These are phyloP conservation scores for Drosophila cyrtoloma DNA, from an alignment of 2,888 invertebrate genomes.

Conservation along the genomic window DNA sequence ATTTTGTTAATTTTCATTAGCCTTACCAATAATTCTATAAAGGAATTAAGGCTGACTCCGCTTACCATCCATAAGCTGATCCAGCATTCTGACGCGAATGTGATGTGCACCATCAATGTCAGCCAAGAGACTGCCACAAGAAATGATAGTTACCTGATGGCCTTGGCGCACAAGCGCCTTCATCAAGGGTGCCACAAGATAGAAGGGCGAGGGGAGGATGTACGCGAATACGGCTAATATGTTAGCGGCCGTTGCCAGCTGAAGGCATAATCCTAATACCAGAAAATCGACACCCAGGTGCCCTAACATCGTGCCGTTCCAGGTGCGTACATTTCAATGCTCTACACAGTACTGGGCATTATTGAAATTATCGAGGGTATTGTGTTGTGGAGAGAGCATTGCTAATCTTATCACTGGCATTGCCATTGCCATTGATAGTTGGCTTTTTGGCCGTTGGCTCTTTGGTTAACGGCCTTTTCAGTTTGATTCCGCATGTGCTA, in stretches of 20 bases:
- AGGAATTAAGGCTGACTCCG: neutral
- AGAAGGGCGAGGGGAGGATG: conserved; percentile 60
- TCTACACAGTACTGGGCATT: conserved; percentile 38
- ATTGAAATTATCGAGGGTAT: conserved; percentile 6
- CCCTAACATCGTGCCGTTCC: conserved; percentile 25
- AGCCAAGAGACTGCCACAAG: conserved; percentile 27
- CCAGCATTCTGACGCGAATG: conserved; percentile 46
- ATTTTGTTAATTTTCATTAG: neutral
- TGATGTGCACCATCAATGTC: conserved; percentile 55
- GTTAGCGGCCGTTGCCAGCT: conserved; percentile 36
- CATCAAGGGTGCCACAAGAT: conserved; percentile 63
- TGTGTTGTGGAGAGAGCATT: neutral
- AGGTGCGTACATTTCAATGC: conserved; percentile 53
- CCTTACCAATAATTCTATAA: too few relatives aligned
- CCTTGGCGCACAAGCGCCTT: conserved; percentile 42
- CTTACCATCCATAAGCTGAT: conserved; percentile 37
- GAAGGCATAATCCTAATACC: conserved; percentile 32
- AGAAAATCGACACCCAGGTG: conserved; percentile 13
- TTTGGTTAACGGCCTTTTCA: conserved; percentile 4
- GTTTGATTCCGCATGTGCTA: conserved; percentile 19
- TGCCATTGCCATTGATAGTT: conserved; percentile 6
- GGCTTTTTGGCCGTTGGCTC: neutral
- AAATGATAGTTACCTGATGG: conserved; percentile 63
- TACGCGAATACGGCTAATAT: conserved; percentile 71
- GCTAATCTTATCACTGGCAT: conserved; percentile 47